Conservation (phyloP, 2,797 vertebrate species). For the Perodicticus potto region DNA sequence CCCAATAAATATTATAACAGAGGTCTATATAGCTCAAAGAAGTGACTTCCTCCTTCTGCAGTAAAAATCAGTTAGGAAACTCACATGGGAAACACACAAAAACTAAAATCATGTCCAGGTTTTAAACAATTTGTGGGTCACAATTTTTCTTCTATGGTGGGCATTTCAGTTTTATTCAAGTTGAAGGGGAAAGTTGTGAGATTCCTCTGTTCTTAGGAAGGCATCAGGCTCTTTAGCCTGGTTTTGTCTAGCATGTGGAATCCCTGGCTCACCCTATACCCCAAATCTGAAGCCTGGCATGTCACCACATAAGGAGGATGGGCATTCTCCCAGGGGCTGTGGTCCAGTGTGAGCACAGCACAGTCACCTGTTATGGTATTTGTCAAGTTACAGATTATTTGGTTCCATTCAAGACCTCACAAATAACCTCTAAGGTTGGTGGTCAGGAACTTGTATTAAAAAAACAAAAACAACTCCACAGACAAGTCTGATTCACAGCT, state of each 20-base stretch:
- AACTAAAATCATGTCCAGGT: neutral
- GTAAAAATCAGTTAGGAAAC: slow-evolving; percentile 49
- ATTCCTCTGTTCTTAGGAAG: neutral
- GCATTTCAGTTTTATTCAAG: slow-evolving; percentile 58
- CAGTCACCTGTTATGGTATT: neutral
- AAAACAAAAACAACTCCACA: neutral
- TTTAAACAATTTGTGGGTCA: slow-evolving; percentile 52
- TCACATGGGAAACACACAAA: neutral
- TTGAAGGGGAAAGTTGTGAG: neutral
- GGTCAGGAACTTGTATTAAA: neutral
- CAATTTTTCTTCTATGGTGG: neutral
- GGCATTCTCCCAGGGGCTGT: neutral
- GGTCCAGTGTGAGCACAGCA: neutral
- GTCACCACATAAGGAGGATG: neutral
- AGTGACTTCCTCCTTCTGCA: neutral
- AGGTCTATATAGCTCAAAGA: neutral
- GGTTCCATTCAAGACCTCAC: neutral
- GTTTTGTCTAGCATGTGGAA: neutral
- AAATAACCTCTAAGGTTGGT: neutral
- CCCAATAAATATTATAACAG: neutral
- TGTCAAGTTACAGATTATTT: slow-evolving; percentile 11
- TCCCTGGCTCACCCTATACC: neutral
- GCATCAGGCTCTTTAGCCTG: neutral
- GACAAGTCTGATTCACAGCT: neutral
- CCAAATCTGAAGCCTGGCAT: neutral